Percentiles rank a stretch among this genome's conserved stretches.
phyloP scores from a whole-genome alignment of 2,113 vertebrate genomes.

The Petaurus breviceps region DNA sequence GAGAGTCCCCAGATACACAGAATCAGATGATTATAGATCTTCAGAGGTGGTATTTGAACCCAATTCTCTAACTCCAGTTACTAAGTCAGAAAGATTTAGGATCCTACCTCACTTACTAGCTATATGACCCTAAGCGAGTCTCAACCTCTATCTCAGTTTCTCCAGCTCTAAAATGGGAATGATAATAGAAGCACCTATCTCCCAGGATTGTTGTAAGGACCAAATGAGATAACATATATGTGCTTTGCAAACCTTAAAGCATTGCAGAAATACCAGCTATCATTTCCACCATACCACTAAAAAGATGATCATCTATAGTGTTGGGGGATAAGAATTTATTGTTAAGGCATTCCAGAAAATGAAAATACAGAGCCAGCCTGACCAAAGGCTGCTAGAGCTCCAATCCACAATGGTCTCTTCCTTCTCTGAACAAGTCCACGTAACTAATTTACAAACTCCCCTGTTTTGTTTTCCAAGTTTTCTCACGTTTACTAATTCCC shows the following conservation, averaged over 20 bases:
- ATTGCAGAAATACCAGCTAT: not conserved
- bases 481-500: not conserved
- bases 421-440: not conserved
- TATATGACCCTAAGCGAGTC: too few relatives aligned
- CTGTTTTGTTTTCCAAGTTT: not conserved
- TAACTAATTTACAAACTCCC: not conserved
- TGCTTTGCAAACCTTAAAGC: not conserved
- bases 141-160: not conserved
- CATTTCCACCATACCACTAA: not conserved
- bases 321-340: not conserved
- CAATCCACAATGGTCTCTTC: not conserved
- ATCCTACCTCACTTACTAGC: not conserved
- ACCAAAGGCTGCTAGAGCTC: not conserved
- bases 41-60: too few relatives aligned
- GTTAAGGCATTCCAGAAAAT: not conserved
- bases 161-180: not conserved
- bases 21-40: too few relatives aligned
- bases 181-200: not conserved
- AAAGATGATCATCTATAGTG: not conserved
- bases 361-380: not conserved
- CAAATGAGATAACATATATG: not conserved
- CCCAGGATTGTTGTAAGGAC: not conserved
- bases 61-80: not conserved
- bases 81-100: not conserved
- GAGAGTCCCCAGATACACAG: too few relatives aligned